phyloP scores from a whole-genome alignment of 1,140 invertebrate genomes.

The Pseudomyrmex flavicornis region DNA sequence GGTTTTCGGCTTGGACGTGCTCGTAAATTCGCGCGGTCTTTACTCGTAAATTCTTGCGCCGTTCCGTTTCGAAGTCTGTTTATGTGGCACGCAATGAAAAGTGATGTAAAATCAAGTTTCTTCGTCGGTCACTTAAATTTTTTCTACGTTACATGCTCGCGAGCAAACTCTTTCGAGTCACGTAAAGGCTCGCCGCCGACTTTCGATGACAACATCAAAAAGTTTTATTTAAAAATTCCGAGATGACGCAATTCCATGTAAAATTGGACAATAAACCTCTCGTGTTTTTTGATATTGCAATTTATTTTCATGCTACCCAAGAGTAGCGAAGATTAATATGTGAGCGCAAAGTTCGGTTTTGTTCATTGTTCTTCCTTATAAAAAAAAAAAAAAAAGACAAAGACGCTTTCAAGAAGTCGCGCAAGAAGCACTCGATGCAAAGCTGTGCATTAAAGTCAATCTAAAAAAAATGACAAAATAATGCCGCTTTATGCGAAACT shows the following conservation, averaged over 20 bases:
- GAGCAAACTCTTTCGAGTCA: slow-evolving; percentile 18
- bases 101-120: slow-evolving; percentile 16
- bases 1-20: slow-evolving; percentile 1
- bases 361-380: slow-evolving; percentile 22
- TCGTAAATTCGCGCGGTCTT: slow-evolving; percentile 39
- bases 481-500: not conserved
- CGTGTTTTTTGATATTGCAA: slow-evolving; percentile 30
- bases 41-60: slow-evolving; percentile 34
- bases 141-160: not conserved
- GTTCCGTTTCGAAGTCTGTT: slow-evolving; percentile 10
- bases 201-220: slow-evolving; percentile 3
- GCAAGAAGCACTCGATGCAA: not conserved
- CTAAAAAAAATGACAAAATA: slow-evolving; percentile 16
- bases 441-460: slow-evolving; percentile 5
- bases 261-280: slow-evolving; percentile 23
- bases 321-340: slow-evolving; percentile 15
- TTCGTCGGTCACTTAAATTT: slow-evolving; percentile 21
- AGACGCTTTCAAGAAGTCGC: not conserved
- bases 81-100: slow-evolving; percentile 25
- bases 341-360: slow-evolving; percentile 22
- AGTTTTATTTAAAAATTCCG: slow-evolving; percentile 9
- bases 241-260: slow-evolving; percentile 24
- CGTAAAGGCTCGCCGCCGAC: slow-evolving; percentile 10
- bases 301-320: slow-evolving; percentile 35
- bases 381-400: not conserved